Evolutionary conservation across 2,888 invertebrate species (phyloP).

Genomic region (Brachypalpus laphriformis): DNA sequence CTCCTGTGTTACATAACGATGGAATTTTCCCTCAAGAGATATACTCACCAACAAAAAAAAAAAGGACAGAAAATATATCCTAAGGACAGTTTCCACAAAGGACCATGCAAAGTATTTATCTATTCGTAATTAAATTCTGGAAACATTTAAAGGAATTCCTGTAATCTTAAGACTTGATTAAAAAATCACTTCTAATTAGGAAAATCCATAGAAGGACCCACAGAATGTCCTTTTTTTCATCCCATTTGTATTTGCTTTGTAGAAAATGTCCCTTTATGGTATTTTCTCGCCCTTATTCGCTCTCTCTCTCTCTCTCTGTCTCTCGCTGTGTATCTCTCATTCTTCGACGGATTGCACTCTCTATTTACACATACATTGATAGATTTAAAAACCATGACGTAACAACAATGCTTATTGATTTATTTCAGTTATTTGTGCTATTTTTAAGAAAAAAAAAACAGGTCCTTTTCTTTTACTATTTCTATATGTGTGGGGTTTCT

Average conservation of each 20-base stretch:
- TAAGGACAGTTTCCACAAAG: constrained; percentile 1
- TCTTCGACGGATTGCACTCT: constrained; percentile 20
- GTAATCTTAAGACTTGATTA: constrained; percentile 2
- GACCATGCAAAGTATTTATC: not conserved
- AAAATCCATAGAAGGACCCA: constrained; percentile 42
- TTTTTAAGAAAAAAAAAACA: constrained; percentile 29
- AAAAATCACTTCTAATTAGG: constrained; percentile 43
- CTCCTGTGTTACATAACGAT: constrained; percentile 46
- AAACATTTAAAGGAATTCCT: constrained; percentile 12
- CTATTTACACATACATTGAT: constrained; percentile 35
- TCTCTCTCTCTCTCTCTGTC: constrained; percentile 14
- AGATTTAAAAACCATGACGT: constrained; percentile 61
- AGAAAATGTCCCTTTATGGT: constrained; percentile 47
- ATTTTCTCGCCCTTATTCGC: constrained; percentile 18
- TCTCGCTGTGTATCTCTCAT: not conserved
- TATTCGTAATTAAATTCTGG: constrained; percentile 28
- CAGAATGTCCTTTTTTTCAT: constrained; percentile 21
- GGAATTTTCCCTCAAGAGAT: constrained; percentile 26
- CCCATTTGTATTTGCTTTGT: constrained; percentile 2
- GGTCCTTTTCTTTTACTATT: not conserved
- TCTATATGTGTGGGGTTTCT: not conserved
- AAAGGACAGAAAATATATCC: not conserved
- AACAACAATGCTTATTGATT: constrained; percentile 74
- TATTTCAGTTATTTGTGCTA: constrained; percentile 62
- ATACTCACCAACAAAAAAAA: not conserved